Conservation (phyloP, 1,140 invertebrate genomes). For the Arion vulgaris region DNA sequence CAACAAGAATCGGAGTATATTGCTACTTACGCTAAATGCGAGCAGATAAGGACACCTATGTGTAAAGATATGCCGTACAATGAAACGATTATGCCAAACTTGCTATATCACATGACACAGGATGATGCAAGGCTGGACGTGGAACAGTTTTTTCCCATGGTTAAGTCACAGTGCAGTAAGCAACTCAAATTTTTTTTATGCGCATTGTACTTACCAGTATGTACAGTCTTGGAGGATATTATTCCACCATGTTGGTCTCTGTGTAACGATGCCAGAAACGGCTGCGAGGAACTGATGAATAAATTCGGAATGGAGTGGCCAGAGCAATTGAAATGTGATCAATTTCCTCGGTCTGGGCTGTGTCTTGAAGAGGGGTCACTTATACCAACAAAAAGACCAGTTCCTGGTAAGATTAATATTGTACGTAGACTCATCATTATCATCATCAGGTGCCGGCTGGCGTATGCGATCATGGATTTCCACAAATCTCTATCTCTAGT, state of each 20-base stretch:
- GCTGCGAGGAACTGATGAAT: slow-evolving; percentile 93
- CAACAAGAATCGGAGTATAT: too few species aligned
- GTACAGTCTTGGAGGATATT: slow-evolving; percentile 84
- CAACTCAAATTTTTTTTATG: slow-evolving; percentile 97
- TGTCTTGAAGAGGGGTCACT: slow-evolving; percentile 88
- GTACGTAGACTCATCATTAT: too few species aligned
- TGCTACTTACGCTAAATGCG: slow-evolving; percentile 82
- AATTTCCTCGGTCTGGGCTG: slow-evolving; percentile 86
- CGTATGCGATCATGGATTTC: too few species aligned
- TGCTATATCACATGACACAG: slow-evolving; percentile 92
- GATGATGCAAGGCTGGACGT: slow-evolving; percentile 95
- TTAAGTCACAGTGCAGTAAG: slow-evolving; percentile 94
- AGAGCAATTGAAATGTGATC: slow-evolving; percentile 89
- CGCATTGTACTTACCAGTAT: slow-evolving; percentile 95
- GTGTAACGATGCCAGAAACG: slow-evolving; percentile 60
- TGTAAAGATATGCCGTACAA: slow-evolving; percentile 95
- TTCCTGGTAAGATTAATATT: too few species aligned
- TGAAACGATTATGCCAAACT: slow-evolving; percentile 95
- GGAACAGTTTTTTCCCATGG: slow-evolving; percentile 91
- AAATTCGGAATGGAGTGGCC: slow-evolving; percentile 96
- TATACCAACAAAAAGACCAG: too few species aligned
- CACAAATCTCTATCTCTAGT: too few species aligned
- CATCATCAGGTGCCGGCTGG: too few species aligned
- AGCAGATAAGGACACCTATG: slow-evolving; percentile 91
- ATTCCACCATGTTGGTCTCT: too few species aligned